These are phyloP conservation scores for Megaustenia siamemsis DNA, from an alignment of 2,888 invertebrate species.

Conservation along the genomic window DNA sequence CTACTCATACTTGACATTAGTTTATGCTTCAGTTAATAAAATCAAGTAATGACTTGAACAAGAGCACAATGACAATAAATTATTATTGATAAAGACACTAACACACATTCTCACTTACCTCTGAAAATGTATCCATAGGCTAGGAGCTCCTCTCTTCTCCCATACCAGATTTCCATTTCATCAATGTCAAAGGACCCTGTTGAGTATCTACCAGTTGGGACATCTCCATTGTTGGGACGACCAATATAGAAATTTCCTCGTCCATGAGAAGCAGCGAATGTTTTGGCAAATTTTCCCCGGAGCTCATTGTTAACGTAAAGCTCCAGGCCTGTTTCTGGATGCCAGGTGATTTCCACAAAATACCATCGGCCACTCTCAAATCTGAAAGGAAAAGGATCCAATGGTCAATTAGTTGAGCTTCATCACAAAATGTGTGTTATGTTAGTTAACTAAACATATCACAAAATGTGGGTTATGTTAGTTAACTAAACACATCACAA, in stretches of 20 bases:
- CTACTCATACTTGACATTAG: no score
- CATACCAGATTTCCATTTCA: conserved; percentile 75
- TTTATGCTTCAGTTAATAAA: no score
- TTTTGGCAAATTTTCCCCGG: conserved; percentile 20
- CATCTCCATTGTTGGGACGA: conserved; percentile 68
- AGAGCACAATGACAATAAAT: no score
- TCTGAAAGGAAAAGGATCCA: no score
- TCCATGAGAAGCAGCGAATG: conserved; percentile 1
- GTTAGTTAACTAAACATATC: no score
- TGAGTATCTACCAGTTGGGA: conserved; percentile 59
- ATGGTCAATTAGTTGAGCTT: no score
- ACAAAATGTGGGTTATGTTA: no score
- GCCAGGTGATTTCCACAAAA: conserved; percentile 76
- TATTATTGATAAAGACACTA: not conserved
- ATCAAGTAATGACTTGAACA: no score
- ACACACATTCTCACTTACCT: conserved; percentile 62
- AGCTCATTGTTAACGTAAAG: conserved; percentile 70
- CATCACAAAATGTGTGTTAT: no score
- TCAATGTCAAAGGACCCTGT: conserved; percentile 70
- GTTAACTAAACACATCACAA: no score
- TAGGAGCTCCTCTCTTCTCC: conserved; percentile 67
- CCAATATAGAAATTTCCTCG: conserved; percentile 68
- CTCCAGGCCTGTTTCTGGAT: conserved; percentile 70
- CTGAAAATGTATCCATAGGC: conserved; percentile 72
- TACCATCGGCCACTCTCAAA: conserved; percentile 72